A percentile compares a stretch with the other conserved stretches of the same genome.
Evolutionary conservation across 2,888 invertebrate genomes (phyloP).

Genomic region (Reticulitermes lucifugus): DNA sequence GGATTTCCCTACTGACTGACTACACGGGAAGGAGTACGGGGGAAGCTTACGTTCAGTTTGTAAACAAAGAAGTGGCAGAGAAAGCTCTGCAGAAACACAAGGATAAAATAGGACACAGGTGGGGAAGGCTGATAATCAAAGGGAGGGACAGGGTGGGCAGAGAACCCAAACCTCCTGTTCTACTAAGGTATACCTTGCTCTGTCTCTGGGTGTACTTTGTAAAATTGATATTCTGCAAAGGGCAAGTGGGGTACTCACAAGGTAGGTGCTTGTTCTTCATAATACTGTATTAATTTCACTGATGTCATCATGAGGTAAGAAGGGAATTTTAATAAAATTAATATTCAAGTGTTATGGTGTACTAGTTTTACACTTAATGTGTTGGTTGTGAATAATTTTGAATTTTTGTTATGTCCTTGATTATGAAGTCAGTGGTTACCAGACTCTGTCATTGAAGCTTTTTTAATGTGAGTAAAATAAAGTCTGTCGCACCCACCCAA

Average conservation of each 20-base stretch:
- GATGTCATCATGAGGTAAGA: neutral
- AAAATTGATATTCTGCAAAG: slow-evolving; percentile 37
- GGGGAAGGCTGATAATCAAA: slow-evolving; percentile 72
- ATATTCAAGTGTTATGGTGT: neutral
- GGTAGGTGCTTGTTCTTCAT: slow-evolving; percentile 32
- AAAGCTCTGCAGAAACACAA: slow-evolving; percentile 98
- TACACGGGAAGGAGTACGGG: slow-evolving; percentile 98
- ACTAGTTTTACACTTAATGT: too few relatives aligned
- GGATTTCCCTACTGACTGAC: slow-evolving; percentile 98
- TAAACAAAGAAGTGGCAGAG: slow-evolving; percentile 96
- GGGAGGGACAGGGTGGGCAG: slow-evolving; percentile 55
- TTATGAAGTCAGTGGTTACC: too few relatives aligned
- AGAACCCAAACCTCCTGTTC: slow-evolving; percentile 54
- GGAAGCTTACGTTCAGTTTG: slow-evolving; percentile 99
- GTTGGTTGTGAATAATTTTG: too few relatives aligned
- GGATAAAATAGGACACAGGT: slow-evolving; percentile 99
- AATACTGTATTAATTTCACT: neutral
- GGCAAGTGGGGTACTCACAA: slow-evolving; percentile 35
- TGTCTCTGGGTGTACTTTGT: slow-evolving; percentile 25
- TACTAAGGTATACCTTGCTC: slow-evolving; percentile 40
- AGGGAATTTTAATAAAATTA: neutral
- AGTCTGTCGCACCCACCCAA: too few relatives aligned
- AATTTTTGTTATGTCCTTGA: too few relatives aligned
- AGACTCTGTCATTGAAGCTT: too few relatives aligned
- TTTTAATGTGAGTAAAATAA: too few relatives aligned